Conservation (phyloP, 2,797 vertebrate species). For the Sciurus carolinensis region DNA sequence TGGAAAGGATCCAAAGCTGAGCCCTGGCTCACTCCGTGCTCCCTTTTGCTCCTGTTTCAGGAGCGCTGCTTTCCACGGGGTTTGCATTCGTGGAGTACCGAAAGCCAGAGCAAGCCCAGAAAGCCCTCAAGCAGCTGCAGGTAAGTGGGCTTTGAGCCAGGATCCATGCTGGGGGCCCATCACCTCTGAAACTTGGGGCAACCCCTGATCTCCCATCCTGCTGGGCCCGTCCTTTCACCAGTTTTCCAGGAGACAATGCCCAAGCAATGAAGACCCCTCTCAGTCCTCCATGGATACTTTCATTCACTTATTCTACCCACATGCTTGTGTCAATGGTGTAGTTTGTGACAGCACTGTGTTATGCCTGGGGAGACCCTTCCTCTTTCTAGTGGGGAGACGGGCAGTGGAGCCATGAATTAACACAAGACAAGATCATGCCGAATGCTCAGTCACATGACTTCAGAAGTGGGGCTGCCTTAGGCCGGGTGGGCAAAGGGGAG, state of each 20-base stretch:
- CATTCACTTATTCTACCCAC: rapidly evolving
- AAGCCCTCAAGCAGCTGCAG: no score
- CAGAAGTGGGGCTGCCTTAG: no score
- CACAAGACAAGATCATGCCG: rapidly evolving
- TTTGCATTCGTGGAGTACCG: slow-evolving; percentile 97
- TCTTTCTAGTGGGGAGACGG: neutral
- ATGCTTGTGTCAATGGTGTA: rapidly evolving
- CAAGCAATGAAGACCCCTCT: neutral
- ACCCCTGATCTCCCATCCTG: no score
- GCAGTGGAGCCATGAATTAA: neutral
- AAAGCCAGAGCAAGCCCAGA: no score
- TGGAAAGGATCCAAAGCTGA: neutral
- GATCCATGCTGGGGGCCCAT: no score
- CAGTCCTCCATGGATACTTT: rapidly evolving
- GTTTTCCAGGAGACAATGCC: neutral
- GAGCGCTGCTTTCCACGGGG: slow-evolving; percentile 95
- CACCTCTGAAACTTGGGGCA: no score
- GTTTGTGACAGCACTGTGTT: neutral
- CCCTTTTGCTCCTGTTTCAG: slow-evolving; percentile 84
- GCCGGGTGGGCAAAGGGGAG: neutral
- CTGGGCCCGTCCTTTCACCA: neutral
- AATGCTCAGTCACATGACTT: neutral
- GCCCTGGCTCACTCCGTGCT: neutral
- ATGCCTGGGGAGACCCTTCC: rapidly evolving
- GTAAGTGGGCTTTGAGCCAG: no score